Evolutionary conservation across 1,140 invertebrate species (phyloP).

Genomic region (Glossosoma conforme): DNA sequence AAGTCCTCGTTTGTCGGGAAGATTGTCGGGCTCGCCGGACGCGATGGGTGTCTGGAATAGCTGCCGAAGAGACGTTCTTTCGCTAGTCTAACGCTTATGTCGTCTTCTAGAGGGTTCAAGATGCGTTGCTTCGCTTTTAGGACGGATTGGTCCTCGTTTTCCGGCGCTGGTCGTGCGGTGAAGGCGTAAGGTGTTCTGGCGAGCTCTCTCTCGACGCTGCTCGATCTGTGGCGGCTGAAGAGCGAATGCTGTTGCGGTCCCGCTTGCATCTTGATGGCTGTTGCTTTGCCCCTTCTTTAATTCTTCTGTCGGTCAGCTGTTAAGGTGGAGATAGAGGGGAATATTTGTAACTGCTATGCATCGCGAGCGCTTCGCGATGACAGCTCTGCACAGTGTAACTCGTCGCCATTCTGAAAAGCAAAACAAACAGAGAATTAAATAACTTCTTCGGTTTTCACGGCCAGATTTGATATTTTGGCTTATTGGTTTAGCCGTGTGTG

Average conservation of each 20-base stretch:
- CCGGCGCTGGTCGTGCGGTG: conserved; percentile 36
- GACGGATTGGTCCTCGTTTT: conserved; percentile 38
- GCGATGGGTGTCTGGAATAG: conserved; percentile 10
- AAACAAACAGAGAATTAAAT: too few species aligned
- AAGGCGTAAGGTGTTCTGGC: conserved; percentile 50
- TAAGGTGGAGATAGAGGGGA: too few species aligned
- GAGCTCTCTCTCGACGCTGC: conserved; percentile 47
- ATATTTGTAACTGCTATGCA: too few species aligned
- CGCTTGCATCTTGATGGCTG: conserved; percentile 30
- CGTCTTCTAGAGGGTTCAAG: conserved; percentile 27
- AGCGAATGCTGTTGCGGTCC: conserved; percentile 36
- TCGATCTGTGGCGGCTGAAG: conserved; percentile 45
- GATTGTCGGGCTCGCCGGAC: conserved; percentile 18
- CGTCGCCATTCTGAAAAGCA: too few species aligned
- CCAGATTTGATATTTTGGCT: too few species aligned
- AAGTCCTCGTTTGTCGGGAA: conserved; percentile 28
- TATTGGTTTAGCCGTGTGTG: too few species aligned
- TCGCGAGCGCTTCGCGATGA: too few species aligned
- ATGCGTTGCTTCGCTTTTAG: conserved; percentile 19
- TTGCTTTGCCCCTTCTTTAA: too few species aligned
- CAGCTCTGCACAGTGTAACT: too few species aligned
- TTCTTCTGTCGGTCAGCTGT: too few species aligned
- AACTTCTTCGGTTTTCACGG: too few species aligned
- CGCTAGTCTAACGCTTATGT: conserved; percentile 28
- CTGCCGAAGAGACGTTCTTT: conserved; percentile 27